These are phyloP conservation scores for Standfussiana lucernea DNA, from an alignment of 2,888 invertebrate genomes.

Conservation along the genomic window DNA sequence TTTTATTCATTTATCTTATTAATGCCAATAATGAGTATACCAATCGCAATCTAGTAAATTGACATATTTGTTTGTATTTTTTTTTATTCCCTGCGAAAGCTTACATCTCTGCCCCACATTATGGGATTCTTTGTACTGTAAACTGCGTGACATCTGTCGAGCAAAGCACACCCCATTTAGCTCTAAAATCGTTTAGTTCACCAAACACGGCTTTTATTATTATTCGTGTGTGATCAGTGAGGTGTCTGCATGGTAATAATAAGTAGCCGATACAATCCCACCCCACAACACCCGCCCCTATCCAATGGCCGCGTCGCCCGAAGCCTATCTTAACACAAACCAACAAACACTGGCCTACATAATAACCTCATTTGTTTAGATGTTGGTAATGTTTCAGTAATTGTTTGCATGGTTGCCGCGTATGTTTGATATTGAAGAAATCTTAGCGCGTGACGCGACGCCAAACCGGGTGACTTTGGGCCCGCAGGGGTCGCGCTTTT, in stretches of 20 bases:
- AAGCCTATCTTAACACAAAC: constrained; percentile 73
- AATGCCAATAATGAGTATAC: constrained; percentile 79
- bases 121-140: constrained; percentile 63
- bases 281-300: constrained; percentile 74
- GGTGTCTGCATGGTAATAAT: constrained; percentile 83
- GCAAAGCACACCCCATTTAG: constrained; percentile 73
- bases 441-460: constrained; percentile 74
- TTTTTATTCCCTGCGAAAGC: constrained; percentile 12
- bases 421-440: constrained; percentile 65
- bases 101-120: constrained; percentile 21
- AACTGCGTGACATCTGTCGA: constrained; percentile 73
- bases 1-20: constrained; percentile 74
- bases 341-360: constrained; percentile 65
- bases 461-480: constrained; percentile 65
- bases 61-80: constrained; percentile 10
- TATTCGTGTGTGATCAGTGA: constrained; percentile 76
- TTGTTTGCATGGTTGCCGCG: constrained; percentile 28
- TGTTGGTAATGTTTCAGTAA: constrained; percentile 61
- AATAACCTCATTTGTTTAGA: constrained; percentile 69
- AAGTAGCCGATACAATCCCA: constrained; percentile 82
- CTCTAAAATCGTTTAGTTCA: constrained; percentile 68
- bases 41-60: constrained; percentile 53
- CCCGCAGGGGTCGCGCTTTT: constrained; percentile 79
- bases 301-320: constrained; percentile 76
- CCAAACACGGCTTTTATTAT: constrained; percentile 75